Percentiles rank a stretch among this genome's conserved stretches.
Evolutionary conservation across 1,140 invertebrate genomes (phyloP).

Genomic region (Branchinecta lindahli): DNA sequence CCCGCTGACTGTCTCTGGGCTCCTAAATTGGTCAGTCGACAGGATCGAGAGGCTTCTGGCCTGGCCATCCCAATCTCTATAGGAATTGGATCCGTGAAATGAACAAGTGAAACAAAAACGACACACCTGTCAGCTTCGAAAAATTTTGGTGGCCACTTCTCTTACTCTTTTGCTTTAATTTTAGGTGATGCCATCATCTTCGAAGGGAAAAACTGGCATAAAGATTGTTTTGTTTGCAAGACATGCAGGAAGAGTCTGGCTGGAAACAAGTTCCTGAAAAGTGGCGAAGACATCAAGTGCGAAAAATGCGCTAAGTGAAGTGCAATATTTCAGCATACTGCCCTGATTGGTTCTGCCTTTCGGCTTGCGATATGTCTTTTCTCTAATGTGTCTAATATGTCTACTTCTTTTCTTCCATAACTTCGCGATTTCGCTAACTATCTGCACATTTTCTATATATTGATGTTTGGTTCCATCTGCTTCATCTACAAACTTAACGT

Average conservation of each 20-base stretch:
- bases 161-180: background rate
- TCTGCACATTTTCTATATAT: too few relatives aligned
- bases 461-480: too few relatives aligned
- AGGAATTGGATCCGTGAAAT: background rate
- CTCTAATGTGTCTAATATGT: too few relatives aligned
- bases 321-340: background rate
- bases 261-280: constrained; percentile 4
- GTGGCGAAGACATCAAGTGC: background rate
- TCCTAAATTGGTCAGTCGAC: too few relatives aligned
- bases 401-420: too few relatives aligned
- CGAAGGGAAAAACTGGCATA: background rate
- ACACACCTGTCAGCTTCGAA: background rate
- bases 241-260: background rate
- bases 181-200: background rate
- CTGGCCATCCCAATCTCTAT: background rate
- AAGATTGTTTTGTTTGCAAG: background rate
- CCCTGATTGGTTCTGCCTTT: too few relatives aligned
- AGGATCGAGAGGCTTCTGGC: too few relatives aligned
- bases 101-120: background rate
- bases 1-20: too few relatives aligned
- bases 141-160: background rate
- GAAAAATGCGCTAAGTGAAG: background rate
- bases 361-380: too few relatives aligned
- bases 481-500: too few relatives aligned
- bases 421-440: too few relatives aligned